phyloP scores from a whole-genome alignment of 2,888 invertebrate genomes.

The Lissonota sp. region DNA sequence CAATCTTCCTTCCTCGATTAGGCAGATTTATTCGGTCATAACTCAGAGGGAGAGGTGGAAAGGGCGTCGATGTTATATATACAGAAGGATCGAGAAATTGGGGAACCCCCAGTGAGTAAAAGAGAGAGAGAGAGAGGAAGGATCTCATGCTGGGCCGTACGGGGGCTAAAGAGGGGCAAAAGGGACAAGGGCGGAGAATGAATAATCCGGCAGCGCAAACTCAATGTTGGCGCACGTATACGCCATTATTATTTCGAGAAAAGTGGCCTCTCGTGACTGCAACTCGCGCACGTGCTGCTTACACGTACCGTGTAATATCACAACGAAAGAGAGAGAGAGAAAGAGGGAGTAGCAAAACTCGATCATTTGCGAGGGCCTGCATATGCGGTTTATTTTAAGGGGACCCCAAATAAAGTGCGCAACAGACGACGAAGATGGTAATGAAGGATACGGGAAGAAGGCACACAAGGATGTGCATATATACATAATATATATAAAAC shows the following conservation, averaged over 20 bases:
- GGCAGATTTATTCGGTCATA: slow-evolving; percentile 65
- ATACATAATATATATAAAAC: too few relatives aligned
- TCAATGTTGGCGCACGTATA: slow-evolving; percentile 45
- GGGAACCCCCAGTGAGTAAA: too few relatives aligned
- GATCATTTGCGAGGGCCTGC: slow-evolving; percentile 28
- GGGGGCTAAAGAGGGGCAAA: slow-evolving; percentile 39
- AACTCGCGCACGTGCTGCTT: slow-evolving; percentile 59
- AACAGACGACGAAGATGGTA: slow-evolving; percentile 41
- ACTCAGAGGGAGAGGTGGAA: slow-evolving; percentile 55
- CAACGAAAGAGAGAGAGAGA: slow-evolving; percentile 24
- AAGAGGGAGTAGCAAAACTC: slow-evolving; percentile 23
- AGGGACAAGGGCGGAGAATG: slow-evolving; percentile 48
- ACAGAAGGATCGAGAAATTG: too few relatives aligned
- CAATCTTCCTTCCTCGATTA: too few relatives aligned
- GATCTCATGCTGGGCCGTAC: slow-evolving; percentile 57
- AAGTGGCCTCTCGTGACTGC: slow-evolving; percentile 64
- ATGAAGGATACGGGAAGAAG: too few relatives aligned
- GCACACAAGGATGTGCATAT: too few relatives aligned
- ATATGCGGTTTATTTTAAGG: slow-evolving; percentile 48
- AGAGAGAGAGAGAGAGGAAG: slow-evolving; percentile 5
- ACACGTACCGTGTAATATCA: slow-evolving; percentile 36
- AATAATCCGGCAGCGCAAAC: slow-evolving; percentile 38
- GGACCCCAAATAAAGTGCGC: slow-evolving; percentile 46
- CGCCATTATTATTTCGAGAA: slow-evolving; percentile 65
- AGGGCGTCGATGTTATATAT: slow-evolving; percentile 34